phyloP scores from a whole-genome alignment of 2,888 invertebrate species.

The Caenorhabditis macrosperma region DNA sequence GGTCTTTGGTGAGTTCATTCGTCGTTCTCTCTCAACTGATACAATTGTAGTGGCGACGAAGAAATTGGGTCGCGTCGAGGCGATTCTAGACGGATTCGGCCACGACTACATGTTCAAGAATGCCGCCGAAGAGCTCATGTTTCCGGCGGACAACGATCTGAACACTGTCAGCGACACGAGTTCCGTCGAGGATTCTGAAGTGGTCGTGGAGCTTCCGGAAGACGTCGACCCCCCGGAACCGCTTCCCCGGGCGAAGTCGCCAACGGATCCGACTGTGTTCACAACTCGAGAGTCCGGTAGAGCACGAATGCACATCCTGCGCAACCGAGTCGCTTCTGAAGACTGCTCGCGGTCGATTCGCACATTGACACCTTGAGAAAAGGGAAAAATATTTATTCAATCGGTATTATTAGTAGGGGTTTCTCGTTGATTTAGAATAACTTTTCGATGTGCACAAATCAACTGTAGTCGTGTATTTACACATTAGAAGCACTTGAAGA shows the following conservation, averaged over 20 bases:
- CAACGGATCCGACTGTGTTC: not conserved
- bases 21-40: not conserved
- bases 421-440: not conserved
- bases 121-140: constrained; percentile 42
- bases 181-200: constrained; percentile 11
- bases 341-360: not conserved
- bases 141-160: constrained; percentile 42
- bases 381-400: not conserved
- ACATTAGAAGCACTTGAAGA: constrained; percentile 58
- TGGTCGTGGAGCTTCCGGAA: constrained; percentile 2
- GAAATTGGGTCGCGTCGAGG: constrained; percentile 8
- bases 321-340: constrained; percentile 17
- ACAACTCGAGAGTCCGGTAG: constrained; percentile 22
- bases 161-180: constrained; percentile 36
- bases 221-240: not conserved
- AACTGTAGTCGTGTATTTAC: not conserved
- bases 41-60: constrained; percentile 10
- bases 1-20: constrained; percentile 10
- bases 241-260: not conserved
- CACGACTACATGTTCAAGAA: constrained; percentile 26
- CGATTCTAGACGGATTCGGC: not conserved
- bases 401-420: not conserved
- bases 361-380: not conserved
- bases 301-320: constrained; percentile 8
- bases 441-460: not conserved